Evolutionary conservation across 1,140 invertebrate species (phyloP).

Genomic region (Apocrypta bakeri): DNA sequence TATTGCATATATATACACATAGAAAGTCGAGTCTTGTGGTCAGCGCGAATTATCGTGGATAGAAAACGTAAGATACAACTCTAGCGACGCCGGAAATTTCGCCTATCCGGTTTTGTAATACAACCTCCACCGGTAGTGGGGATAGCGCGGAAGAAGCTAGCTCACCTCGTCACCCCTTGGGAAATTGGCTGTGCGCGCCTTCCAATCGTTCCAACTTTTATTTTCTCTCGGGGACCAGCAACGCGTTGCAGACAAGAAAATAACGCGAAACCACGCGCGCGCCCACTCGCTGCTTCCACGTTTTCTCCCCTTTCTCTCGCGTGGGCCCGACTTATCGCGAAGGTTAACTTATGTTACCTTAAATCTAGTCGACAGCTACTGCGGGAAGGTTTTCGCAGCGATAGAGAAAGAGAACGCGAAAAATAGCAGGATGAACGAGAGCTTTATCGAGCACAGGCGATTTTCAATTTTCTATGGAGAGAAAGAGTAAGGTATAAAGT

Average conservation of each 20-base stretch:
- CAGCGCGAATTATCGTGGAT: constrained; percentile 23
- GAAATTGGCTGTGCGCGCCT: constrained; percentile 67
- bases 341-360: constrained; percentile 45
- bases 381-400: neutral
- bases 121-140: constrained; percentile 6
- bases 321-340: constrained; percentile 22
- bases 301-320: neutral
- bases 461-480: constrained; percentile 43
- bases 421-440: constrained; percentile 38
- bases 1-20: too few relatives aligned
- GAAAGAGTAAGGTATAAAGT: neutral
- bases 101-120: constrained; percentile 49
- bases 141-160: constrained; percentile 45
- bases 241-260: constrained; percentile 59
- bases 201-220: constrained; percentile 63
- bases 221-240: constrained; percentile 60
- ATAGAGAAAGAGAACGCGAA: constrained; percentile 11
- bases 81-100: constrained; percentile 46
- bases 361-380: constrained; percentile 36
- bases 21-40: neutral
- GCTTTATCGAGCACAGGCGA: constrained; percentile 38
- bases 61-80: constrained; percentile 3
- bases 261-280: constrained; percentile 56
- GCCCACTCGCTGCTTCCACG: neutral
- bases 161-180: constrained; percentile 57